A percentile compares a stretch with the other conserved stretches of the same genome.
Conservation (phyloP, 2,113 vertebrate genomes). For the Heteronetta atricapilla region DNA sequence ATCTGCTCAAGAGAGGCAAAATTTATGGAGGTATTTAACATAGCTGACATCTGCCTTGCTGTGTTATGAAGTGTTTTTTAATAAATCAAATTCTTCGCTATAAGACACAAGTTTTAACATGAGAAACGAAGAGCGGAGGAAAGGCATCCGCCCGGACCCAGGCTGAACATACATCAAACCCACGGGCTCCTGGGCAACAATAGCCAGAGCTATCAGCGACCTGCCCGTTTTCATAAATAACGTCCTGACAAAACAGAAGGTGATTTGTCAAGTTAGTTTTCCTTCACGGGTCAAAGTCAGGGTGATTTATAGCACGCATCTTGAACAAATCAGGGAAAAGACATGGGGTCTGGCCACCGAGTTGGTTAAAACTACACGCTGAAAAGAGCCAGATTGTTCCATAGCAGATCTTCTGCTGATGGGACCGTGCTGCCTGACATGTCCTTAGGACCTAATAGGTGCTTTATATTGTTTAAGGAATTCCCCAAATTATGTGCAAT, state of each 20-base stretch:
- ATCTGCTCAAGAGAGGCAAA: not conserved
- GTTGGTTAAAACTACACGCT: not conserved
- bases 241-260: not conserved
- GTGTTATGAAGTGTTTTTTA: conserved; percentile 26
- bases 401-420: not conserved
- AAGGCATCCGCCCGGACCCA: conserved; percentile 23
- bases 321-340: not conserved
- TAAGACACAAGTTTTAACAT: conserved; percentile 47
- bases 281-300: not conserved
- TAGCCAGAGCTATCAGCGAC: conserved; percentile 18
- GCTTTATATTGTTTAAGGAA: not conserved
- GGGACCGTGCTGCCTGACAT: rapidly evolving
- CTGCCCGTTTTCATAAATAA: not conserved
- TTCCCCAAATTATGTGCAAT: not conserved
- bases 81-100: conserved; percentile 39
- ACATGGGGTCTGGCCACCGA: not conserved
- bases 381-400: not conserved
- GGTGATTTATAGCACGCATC: not conserved
- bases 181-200: not conserved
- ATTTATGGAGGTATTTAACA: conserved; percentile 54
- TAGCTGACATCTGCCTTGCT: conserved; percentile 39
- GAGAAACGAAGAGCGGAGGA: conserved; percentile 34
- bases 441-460: not conserved
- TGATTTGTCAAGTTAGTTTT: conserved; percentile 25
- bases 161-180: conserved; percentile 14